These are phyloP conservation scores for Limonius californicus DNA, from an alignment of 1,140 invertebrate genomes.

Conservation along the genomic window DNA sequence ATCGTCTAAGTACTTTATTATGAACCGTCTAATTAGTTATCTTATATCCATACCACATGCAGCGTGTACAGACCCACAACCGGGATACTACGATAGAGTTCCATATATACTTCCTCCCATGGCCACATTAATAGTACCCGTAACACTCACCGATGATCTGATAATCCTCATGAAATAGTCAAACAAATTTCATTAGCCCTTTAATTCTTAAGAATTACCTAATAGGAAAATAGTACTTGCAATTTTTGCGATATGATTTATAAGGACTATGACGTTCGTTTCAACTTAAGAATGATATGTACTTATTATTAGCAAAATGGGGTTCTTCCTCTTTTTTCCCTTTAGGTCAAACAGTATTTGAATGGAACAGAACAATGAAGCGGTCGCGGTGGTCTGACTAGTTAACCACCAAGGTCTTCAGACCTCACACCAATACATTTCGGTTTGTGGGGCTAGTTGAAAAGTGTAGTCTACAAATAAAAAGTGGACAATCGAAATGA, in stretches of 20 bases:
- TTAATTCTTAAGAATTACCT: too few relatives aligned
- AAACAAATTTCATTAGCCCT: too few relatives aligned
- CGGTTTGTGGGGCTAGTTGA: not conserved
- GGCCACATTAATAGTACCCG: too few relatives aligned
- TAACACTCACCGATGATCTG: too few relatives aligned
- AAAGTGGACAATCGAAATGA: not conserved
- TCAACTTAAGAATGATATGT: not conserved
- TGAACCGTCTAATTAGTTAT: too few relatives aligned
- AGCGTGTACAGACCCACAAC: too few relatives aligned
- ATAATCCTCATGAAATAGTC: too few relatives aligned
- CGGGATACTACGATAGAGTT: too few relatives aligned
- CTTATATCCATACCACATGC: too few relatives aligned
- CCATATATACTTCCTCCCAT: too few relatives aligned
- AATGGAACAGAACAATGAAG: not conserved
- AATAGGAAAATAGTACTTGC: too few relatives aligned
- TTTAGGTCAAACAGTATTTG: not conserved
- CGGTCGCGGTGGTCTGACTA: not conserved
- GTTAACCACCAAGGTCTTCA: not conserved
- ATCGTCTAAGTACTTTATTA: too few relatives aligned
- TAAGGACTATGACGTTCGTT: not conserved
- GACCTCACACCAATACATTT: not conserved
- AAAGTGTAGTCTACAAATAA: not conserved
- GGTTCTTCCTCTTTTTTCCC: not conserved
- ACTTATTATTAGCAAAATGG: not conserved
- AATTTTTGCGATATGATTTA: not conserved